phyloP scores from a whole-genome alignment of 2,113 vertebrate genomes.

The Macrotis lagotis region DNA sequence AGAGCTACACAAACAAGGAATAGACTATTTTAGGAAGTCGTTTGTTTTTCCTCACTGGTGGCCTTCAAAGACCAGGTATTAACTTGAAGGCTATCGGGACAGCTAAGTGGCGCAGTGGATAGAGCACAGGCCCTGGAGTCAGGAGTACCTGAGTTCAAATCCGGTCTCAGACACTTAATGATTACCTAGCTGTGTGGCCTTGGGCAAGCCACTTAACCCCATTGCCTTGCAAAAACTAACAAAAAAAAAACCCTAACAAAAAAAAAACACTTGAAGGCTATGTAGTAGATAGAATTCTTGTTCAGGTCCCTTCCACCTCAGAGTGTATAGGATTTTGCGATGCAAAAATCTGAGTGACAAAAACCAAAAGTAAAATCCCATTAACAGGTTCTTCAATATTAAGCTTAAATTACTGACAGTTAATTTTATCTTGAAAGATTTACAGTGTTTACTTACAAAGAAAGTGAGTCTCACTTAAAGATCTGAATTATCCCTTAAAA shows the following conservation, averaged over 20 bases:
- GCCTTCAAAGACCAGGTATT: not conserved
- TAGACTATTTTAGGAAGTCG: not conserved
- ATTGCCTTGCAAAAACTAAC: too few species aligned
- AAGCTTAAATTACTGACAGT: slow-evolving; percentile 25
- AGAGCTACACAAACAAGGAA: not conserved
- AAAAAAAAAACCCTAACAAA: too few species aligned
- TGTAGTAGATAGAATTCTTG: not conserved
- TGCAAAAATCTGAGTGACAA: not conserved
- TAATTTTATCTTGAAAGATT: slow-evolving; percentile 25
- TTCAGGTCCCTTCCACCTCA: not conserved
- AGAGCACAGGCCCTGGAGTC: too few species aligned
- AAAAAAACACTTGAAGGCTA: not conserved
- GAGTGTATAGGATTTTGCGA: not conserved
- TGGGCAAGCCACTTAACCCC: too few species aligned
- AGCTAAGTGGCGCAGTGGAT: too few species aligned
- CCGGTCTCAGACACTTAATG: too few species aligned
- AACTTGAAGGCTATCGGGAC: not conserved
- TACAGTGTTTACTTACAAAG: slow-evolving; percentile 36
- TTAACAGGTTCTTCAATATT: slow-evolving; percentile 19
- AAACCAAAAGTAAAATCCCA: slow-evolving; percentile 11
- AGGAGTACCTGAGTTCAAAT: too few species aligned
- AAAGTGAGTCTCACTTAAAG: slow-evolving; percentile 20
- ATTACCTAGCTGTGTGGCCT: too few species aligned
- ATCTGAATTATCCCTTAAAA: not conserved
- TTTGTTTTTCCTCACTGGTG: not conserved